Base-by-base conservation (phyloP, 2,888 invertebrate species). In the Cataglyphis rosenhaueri region DNA sequence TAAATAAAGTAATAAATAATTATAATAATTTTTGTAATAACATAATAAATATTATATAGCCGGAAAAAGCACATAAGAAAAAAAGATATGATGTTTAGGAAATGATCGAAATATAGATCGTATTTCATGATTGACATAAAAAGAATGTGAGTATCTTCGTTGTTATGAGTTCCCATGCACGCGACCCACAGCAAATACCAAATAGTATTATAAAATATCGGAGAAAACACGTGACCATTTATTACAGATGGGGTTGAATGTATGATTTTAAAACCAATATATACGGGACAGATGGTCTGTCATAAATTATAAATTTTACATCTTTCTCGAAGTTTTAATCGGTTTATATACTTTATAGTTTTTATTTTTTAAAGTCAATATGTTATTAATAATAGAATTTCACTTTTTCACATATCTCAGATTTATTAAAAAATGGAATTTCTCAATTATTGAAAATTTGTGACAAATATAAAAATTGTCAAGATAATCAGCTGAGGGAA, bases 201-300 rank as follows among this genome's bases (percentile, higher is more conserved):
- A 84, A 44, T 70, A 68, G 79, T 83, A 62, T 79, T 83, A 83
- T 86, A 83, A 88, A 88, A 85, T 81, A 81, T 65, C 65, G 55
- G 10, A 25, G 61, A 66, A 66, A 84, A 83, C 88, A 86, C 84
- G 83, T 84, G 89, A 79, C 81, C 79, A 55, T 41, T 71, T 75
- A 68, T 85, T 29, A 29, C 2, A 29, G 29, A 85, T 55, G 81
- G 88, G 83, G 76, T 84, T 85, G 78, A 84, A 85, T 83, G 59
- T 86, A 86, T 75, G 76, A 83, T 82, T 79, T 82, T 84, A 81
- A 81, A 85, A 66, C 71, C 87, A 86, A 89, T 84, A 41, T 35
- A 52, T 91, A 91, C 88, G 91, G 91, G 91, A 78, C 91, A 91
- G 90, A 91, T 91, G 91, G 79, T 88, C 68, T 61, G 61, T 85